phyloP scores from a whole-genome alignment of 2,888 invertebrate genomes.

The Papilio gigon region DNA sequence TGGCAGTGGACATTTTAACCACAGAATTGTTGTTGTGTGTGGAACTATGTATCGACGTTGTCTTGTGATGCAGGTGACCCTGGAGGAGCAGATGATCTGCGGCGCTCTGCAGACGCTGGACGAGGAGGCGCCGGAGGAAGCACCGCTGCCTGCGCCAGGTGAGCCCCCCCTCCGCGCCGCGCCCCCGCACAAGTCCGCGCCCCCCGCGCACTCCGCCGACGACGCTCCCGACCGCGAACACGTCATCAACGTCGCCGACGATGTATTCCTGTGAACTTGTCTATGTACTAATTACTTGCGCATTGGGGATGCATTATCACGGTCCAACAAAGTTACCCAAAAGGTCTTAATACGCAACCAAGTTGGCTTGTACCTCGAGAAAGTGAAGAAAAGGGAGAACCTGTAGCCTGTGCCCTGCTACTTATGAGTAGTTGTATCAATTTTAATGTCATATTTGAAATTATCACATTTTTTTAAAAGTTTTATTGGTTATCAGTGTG shows the following conservation, averaged over 20 bases:
- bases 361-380: no score
- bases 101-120: slow-evolving; percentile 95
- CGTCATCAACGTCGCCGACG: slow-evolving; percentile 66
- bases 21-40: not conserved
- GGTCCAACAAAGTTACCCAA: no score
- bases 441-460: no score
- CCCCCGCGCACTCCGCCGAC: slow-evolving; percentile 42
- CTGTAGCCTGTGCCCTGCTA: no score
- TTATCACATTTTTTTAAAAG: no score
- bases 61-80: slow-evolving; percentile 86
- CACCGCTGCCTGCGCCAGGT: slow-evolving; percentile 86
- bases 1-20: no score
- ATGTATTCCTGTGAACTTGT: slow-evolving; percentile 59
- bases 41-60: not conserved
- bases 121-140: slow-evolving; percentile 96
- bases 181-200: slow-evolving; percentile 45
- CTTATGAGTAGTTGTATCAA: no score
- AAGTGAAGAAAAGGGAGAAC: no score
- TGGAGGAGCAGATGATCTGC: slow-evolving; percentile 97
- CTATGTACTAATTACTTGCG: not conserved
- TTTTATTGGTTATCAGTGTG: no score
- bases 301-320: not conserved
- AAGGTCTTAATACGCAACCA: no score
- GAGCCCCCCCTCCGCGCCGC: slow-evolving; percentile 63
- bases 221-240: slow-evolving; percentile 51